Conservation (phyloP, 2,888 invertebrate genomes). For the Rhagium mordax region DNA sequence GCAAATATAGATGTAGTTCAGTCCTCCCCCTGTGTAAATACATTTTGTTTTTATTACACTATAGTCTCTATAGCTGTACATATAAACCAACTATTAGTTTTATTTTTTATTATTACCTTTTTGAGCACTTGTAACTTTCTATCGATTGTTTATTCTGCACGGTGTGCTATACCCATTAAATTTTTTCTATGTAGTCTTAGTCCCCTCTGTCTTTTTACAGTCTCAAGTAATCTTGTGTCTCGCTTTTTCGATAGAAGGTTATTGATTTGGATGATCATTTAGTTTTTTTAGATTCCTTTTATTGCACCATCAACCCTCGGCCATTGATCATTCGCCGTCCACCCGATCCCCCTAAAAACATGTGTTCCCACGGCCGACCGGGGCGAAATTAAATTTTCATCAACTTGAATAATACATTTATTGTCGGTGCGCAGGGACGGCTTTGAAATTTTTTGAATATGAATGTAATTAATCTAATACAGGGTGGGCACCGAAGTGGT, state of each 20-base stretch:
- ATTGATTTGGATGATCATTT: constrained; percentile 63
- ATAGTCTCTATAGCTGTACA: constrained; percentile 59
- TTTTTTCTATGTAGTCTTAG: constrained; percentile 59
- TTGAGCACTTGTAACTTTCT: constrained; percentile 66
- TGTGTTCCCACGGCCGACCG: constrained; percentile 6
- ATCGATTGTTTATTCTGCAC: constrained; percentile 61
- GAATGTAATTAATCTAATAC: background rate
- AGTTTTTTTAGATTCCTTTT: constrained; percentile 42
- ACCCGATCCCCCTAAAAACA: constrained; percentile 17
- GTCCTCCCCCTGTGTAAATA: constrained; percentile 60
- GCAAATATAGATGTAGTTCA: constrained; percentile 57
- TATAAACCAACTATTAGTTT: constrained; percentile 53
- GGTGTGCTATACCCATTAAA: constrained; percentile 55
- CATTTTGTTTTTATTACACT: constrained; percentile 49
- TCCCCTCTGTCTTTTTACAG: constrained; percentile 55
- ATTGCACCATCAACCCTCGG: constrained; percentile 39
- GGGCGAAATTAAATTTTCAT: constrained; percentile 19
- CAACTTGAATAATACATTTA: constrained; percentile 1
- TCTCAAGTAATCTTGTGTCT: constrained; percentile 58
- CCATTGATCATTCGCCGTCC: constrained; percentile 46
- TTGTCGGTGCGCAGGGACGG: background rate
- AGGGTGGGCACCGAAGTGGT: no score
- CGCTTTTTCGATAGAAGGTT: constrained; percentile 66
- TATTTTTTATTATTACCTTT: constrained; percentile 54
- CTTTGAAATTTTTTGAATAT: background rate